Evolutionary conservation across 2,113 vertebrate species (phyloP), one percentile per base, ranked within the genome.

Genomic region (Heterochromis multidens): DNA sequence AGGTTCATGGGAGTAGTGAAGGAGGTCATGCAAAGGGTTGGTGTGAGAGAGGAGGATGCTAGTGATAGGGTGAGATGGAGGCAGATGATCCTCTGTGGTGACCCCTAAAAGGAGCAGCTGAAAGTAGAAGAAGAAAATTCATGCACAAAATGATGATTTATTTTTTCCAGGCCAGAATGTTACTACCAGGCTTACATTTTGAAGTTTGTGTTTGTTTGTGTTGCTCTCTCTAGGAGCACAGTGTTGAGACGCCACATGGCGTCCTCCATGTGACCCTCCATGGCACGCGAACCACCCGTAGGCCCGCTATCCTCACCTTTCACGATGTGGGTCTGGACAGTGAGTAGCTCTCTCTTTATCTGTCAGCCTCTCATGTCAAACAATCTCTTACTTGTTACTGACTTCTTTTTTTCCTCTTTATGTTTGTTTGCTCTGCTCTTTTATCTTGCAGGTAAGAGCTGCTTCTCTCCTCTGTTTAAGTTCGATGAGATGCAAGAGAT

Each of bases 401-500:
- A 23, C 4, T 74, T 4, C 3, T 49, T 65, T 23, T 65, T 81
- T 37, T 14, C 13, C 19, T 77, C 12, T 27, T 27, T 17, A 1
- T 29, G 17, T 40, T n/a, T 77, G 6, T 60, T 81, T 77, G 1
- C 84, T 77, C 12, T 25, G 3, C 7, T 33, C 57, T 79, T 79
- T 5, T 59, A 54, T 49, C 25, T n/a, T 23, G 52, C 95, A 98
- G 97, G 96, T 94, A 97, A 98, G 94, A 97, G 96, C 94, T 98
- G 97, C 93, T 98, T 98, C 96, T 96, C 96, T 37, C 62, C 96
- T 4, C 95, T 98, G 62, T 98, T 98, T 79, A 96, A 95, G 21
- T 97, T 96, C 1, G 97, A 97, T 86, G 97, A 98, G 89, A 98
- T 98, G 97, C 96, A 97, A 94, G 97, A 98, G 94, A 98, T 98